Evolutionary conservation across 2,113 vertebrate species (phyloP).

Genomic region (Emberiza fucata): DNA sequence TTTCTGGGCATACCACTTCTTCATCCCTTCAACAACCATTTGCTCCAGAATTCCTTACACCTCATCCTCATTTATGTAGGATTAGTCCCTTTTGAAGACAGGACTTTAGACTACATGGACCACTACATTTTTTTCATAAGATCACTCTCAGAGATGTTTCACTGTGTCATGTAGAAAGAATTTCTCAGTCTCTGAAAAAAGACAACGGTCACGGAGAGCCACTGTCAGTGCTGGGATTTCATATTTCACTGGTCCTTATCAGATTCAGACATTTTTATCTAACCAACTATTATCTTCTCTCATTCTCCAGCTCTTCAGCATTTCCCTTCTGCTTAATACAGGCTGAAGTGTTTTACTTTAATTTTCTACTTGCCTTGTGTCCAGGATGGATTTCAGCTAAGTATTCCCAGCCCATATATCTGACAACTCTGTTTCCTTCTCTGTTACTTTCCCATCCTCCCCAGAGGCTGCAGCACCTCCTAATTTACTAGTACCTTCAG

Average conservation of each 20-base stretch:
- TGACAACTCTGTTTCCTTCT: not conserved
- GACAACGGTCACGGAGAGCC: not conserved
- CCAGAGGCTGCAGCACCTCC: not conserved
- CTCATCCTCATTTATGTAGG: not conserved
- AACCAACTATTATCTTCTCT: not conserved
- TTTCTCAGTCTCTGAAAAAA: not conserved
- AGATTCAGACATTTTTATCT: not conserved
- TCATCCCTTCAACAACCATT: not conserved
- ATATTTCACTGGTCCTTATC: not conserved
- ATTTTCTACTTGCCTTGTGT: not conserved
- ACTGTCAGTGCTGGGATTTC: not conserved
- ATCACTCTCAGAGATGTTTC: not conserved
- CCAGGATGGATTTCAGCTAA: not conserved
- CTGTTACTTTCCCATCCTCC: not conserved
- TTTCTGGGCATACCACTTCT: not conserved
- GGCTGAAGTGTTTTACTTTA: not conserved
- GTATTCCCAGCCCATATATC: not conserved
- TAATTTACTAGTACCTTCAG: slow-evolving; percentile 10
- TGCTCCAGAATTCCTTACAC: not conserved
- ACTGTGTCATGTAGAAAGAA: not conserved
- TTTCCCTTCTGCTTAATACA: not conserved
- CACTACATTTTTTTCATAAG: not conserved
- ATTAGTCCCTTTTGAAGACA: not conserved
- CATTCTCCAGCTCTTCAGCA: not conserved
- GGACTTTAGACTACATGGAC: not conserved